Conservation (phyloP, 2,888 invertebrate species). For the Lycocerus yunnanus region DNA sequence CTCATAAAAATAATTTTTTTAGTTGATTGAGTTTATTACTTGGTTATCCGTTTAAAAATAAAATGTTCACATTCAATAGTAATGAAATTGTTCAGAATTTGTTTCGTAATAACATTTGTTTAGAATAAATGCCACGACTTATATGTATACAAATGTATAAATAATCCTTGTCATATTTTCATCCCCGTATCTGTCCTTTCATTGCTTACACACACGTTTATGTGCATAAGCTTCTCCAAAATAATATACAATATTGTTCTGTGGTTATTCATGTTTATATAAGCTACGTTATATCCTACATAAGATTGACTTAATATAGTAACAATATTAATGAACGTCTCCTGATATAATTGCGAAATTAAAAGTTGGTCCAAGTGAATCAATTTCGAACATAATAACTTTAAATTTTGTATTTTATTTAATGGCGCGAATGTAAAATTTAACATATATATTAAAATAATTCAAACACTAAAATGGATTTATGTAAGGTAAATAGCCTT, state of each 20-base stretch:
- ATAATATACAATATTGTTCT: conserved; percentile 1
- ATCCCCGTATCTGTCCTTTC: conserved; percentile 24
- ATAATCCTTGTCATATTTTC: conserved; percentile 26
- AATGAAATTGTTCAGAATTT: neutral
- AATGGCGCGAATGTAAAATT: neutral
- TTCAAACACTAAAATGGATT: neutral
- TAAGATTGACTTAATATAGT: neutral
- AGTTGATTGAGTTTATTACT: neutral
- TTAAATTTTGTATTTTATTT: neutral
- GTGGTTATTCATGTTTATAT: neutral
- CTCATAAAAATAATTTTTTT: neutral
- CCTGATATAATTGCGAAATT: neutral
- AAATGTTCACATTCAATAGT: neutral
- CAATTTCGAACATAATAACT: neutral
- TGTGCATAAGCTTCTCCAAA: conserved; percentile 15
- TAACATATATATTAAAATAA: neutral
- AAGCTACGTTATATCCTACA: neutral
- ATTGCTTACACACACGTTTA: conserved; percentile 18
- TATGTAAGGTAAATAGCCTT: neutral
- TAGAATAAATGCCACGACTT: neutral
- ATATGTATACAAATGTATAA: conserved; percentile 9
- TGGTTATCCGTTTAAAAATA: neutral
- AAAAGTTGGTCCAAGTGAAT: neutral
- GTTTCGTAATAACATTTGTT: neutral
- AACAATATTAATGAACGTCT: neutral